A percentile compares a stretch with the other conserved stretches of the same genome.
These are phyloP conservation scores for Myrmophylax atrothorax DNA, from an alignment of 2,113 vertebrate species.

Conservation along the genomic window DNA sequence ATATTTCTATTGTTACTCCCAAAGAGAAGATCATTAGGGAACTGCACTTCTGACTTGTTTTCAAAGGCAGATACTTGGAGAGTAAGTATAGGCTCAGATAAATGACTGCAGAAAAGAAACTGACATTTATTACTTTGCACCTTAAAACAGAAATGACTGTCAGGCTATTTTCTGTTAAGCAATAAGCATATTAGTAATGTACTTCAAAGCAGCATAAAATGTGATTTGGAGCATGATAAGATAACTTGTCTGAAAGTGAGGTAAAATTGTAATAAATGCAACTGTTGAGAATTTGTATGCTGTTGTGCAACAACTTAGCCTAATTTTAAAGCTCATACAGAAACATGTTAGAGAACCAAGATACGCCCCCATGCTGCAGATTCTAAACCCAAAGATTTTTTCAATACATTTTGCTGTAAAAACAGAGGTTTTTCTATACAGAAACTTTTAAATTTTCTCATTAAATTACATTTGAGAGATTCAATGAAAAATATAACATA, in stretches of 20 bases:
- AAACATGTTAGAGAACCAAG: neutral
- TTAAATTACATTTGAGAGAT: neutral
- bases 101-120: constrained; percentile 22
- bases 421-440: neutral
- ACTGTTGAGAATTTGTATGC: constrained; percentile 51
- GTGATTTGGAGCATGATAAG: constrained; percentile 69
- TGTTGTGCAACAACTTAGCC: constrained; percentile 55
- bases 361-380: neutral
- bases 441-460: neutral
- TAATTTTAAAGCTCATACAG: constrained; percentile 28
- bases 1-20: neutral
- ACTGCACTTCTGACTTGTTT: constrained; percentile 26
- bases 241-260: constrained; percentile 54
- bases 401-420: neutral
- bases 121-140: constrained; percentile 58
- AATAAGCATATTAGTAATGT: constrained; percentile 45
- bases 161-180: constrained; percentile 54
- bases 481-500: constrained; percentile 8
- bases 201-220: constrained; percentile 70
- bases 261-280: constrained; percentile 47
- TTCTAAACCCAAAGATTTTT: neutral
- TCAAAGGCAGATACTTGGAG: neutral
- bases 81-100: constrained; percentile 17
- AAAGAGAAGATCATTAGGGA: neutral
- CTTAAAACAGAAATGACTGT: constrained; percentile 35